Evolutionary conservation across 2,113 vertebrate genomes (phyloP).

Genomic region (Smithornis capensis): DNA sequence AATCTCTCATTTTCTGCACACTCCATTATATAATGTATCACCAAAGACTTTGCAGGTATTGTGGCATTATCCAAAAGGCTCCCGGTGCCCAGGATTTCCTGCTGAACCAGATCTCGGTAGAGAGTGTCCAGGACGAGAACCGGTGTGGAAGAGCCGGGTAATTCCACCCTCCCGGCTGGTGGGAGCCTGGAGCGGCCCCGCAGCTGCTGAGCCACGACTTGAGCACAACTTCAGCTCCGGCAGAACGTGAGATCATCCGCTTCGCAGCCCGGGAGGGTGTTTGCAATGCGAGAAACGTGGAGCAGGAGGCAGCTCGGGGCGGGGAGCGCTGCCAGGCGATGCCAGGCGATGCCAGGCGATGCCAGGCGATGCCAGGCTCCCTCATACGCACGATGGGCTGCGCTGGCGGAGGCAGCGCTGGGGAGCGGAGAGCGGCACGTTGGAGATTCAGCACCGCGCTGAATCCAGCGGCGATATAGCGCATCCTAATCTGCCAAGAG

Average conservation of each 20-base stretch:
- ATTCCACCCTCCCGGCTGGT: neutral
- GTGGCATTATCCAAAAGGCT: neutral
- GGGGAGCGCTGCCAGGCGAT: neutral
- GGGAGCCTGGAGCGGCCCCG: neutral
- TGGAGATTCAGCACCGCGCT: too few relatives aligned
- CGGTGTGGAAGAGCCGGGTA: neutral
- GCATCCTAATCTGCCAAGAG: too few relatives aligned
- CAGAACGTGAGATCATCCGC: neutral
- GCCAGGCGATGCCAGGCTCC: too few relatives aligned
- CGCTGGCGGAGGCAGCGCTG: too few relatives aligned
- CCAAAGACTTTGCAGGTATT: neutral
- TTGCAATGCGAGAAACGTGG: neutral
- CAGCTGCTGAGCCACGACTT: neutral
- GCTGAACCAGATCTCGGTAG: fast-evolving
- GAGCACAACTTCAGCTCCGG: neutral
- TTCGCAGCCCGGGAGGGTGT: neutral
- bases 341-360: neutral
- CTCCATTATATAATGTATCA: neutral
- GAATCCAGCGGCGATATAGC: too few relatives aligned
- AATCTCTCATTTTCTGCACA: neutral
- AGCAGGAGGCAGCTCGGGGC: neutral
- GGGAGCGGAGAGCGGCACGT: too few relatives aligned
- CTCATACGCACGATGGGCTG: too few relatives aligned
- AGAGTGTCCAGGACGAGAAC: neutral
- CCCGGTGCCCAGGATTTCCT: neutral